These are phyloP conservation scores for Hoplodrina blanda DNA, from an alignment of 2,888 invertebrate genomes.

Conservation along the genomic window DNA sequence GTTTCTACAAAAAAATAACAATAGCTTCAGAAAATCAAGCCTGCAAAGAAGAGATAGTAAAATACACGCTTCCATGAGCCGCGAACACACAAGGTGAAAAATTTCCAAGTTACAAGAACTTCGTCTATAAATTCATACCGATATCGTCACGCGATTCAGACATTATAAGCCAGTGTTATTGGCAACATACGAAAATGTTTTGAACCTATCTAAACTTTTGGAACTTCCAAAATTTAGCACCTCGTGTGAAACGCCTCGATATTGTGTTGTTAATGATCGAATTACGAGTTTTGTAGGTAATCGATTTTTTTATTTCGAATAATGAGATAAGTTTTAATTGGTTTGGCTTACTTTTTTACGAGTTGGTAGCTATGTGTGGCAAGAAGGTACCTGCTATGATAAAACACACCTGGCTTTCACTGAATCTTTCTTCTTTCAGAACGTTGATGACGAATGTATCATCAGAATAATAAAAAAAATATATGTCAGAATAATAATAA, in stretches of 20 bases:
- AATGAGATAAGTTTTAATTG: constrained; percentile 44
- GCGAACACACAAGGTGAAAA: constrained; percentile 57
- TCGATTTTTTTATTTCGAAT: constrained; percentile 32
- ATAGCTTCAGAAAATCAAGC: constrained; percentile 28
- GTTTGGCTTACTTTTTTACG: constrained; percentile 4
- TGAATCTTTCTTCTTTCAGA: not conserved
- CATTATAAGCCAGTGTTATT: constrained; percentile 58
- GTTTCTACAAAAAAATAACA: constrained; percentile 16
- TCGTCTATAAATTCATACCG: constrained; percentile 41
- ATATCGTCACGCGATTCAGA: constrained; percentile 59
- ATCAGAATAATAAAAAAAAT: too few species aligned
- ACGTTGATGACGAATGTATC: not conserved
- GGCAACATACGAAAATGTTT: constrained; percentile 53
- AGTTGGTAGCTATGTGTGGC: not conserved
- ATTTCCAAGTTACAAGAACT: constrained; percentile 50
- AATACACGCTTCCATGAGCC: constrained; percentile 34
- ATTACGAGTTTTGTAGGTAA: constrained; percentile 19
- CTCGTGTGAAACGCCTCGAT: constrained; percentile 39
- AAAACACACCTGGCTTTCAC: not conserved
- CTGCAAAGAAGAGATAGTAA: constrained; percentile 37
- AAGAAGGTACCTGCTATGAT: not conserved
- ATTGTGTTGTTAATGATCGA: constrained; percentile 41
- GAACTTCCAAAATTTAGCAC: constrained; percentile 45
- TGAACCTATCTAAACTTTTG: constrained; percentile 37
- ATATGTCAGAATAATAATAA: too few species aligned